Evolutionary conservation across 2,888 invertebrate genomes (phyloP).

Genomic region (Panopea generosa): DNA sequence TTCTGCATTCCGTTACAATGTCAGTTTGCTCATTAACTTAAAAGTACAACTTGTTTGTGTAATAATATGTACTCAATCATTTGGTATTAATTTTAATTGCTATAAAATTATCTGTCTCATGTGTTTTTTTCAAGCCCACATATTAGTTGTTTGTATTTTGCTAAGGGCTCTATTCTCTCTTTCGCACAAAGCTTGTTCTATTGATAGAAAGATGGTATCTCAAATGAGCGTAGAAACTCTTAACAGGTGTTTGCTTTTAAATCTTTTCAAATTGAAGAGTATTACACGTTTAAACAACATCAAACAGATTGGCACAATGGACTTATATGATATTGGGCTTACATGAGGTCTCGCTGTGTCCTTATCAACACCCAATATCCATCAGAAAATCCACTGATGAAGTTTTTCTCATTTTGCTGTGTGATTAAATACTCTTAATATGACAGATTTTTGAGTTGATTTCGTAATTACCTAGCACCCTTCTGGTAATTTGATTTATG

Average conservation of each 20-base stretch:
- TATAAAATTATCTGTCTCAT: too few relatives aligned
- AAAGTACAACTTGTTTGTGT: too few relatives aligned
- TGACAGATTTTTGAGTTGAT: too few relatives aligned
- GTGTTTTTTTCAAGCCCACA: background rate
- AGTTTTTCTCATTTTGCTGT: too few relatives aligned
- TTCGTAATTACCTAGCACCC: too few relatives aligned
- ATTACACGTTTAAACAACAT: slow-evolving; percentile 7
- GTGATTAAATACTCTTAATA: too few relatives aligned
- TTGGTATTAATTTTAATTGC: slow-evolving; percentile 24
- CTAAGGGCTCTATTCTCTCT: background rate
- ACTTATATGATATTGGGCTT: slow-evolving; percentile 1
- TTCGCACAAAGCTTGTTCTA: slow-evolving; percentile 2
- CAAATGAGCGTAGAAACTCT: background rate
- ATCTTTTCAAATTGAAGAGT: slow-evolving; percentile 7
- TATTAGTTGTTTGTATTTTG: background rate
- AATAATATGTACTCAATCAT: slow-evolving; percentile 24
- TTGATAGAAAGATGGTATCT: background rate
- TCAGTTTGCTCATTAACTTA: too few relatives aligned
- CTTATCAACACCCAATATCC: too few relatives aligned
- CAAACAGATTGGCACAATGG: slow-evolving; percentile 1
- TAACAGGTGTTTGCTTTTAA: slow-evolving; percentile 12
- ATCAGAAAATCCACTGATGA: too few relatives aligned
- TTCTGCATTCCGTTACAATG: too few relatives aligned
- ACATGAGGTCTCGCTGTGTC: background rate
- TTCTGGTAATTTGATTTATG: too few relatives aligned